phyloP scores from a whole-genome alignment of 1,140 invertebrate species.

The Aphaenogaster floridana region DNA sequence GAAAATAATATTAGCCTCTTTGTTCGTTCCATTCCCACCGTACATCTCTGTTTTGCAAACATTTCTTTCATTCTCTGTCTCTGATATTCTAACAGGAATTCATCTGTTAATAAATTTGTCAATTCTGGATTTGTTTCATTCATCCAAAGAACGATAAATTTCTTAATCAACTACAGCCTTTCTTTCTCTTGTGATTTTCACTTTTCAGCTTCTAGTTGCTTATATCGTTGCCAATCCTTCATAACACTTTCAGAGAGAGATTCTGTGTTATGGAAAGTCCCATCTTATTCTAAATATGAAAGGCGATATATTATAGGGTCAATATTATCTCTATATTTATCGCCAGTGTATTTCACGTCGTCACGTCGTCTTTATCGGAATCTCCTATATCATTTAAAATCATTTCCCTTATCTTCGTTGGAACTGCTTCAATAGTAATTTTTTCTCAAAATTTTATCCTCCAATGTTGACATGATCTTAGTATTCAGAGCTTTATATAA shows the following conservation, averaged over 20 bases:
- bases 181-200: slow-evolving; percentile 92
- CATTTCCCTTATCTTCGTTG: slow-evolving; percentile 94
- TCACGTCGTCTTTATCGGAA: slow-evolving; percentile 87
- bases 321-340: no score
- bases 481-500: background rate
- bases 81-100: slow-evolving; percentile 96
- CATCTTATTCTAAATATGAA: slow-evolving; percentile 89
- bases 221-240: slow-evolving; percentile 96
- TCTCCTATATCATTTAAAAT: slow-evolving; percentile 85
- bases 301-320: slow-evolving; percentile 17
- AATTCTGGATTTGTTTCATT: slow-evolving; percentile 93
- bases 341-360: slow-evolving; percentile 34
- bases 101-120: slow-evolving; percentile 94
- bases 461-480: slow-evolving; percentile 93
- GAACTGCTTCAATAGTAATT: slow-evolving; percentile 97
- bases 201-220: slow-evolving; percentile 95
- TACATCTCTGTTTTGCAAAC: slow-evolving; percentile 89
- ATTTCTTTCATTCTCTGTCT: slow-evolving; percentile 97
- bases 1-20: no score
- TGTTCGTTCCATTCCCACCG: no score
- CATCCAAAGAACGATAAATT: slow-evolving; percentile 93
- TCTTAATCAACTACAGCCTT: slow-evolving; percentile 93
- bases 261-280: slow-evolving; percentile 94
- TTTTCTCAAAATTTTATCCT: slow-evolving; percentile 98
- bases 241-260: slow-evolving; percentile 94